phyloP scores from a whole-genome alignment of 2,888 invertebrate species.

The Lithodes maja region DNA sequence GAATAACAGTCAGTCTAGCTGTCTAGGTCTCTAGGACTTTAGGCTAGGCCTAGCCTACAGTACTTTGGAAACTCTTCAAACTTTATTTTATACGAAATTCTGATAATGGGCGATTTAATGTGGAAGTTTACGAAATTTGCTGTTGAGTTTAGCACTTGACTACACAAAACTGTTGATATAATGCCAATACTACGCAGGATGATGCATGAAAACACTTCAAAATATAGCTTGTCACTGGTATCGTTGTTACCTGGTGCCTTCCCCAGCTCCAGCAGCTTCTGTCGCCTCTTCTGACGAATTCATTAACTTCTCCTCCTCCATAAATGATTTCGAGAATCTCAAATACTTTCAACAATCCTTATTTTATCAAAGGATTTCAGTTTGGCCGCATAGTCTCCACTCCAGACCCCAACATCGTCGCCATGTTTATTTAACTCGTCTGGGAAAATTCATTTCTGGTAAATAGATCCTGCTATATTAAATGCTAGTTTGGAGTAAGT shows the following conservation, averaged over 20 bases:
- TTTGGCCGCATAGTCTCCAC: constrained; percentile 1
- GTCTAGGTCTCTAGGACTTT: too few relatives aligned
- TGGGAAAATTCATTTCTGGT: constrained; percentile 37
- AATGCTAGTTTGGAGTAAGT: neutral
- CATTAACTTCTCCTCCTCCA: constrained; percentile 50
- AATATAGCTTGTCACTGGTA: neutral
- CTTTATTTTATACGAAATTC: too few relatives aligned
- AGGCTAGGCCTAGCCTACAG: too few relatives aligned
- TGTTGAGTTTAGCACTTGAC: too few relatives aligned
- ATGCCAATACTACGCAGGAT: neutral
- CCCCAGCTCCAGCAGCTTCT: constrained; percentile 46
- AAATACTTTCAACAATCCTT: neutral
- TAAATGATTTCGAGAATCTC: neutral
- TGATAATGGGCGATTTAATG: too few relatives aligned
- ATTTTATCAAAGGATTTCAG: neutral
- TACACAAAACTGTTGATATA: too few relatives aligned
- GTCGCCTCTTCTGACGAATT: constrained; percentile 51
- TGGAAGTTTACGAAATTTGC: too few relatives aligned
- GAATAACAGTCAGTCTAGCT: too few relatives aligned
- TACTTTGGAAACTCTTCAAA: too few relatives aligned
- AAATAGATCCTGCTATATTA: neutral
- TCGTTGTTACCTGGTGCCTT: constrained; percentile 50
- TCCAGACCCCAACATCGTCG: constrained; percentile 32
- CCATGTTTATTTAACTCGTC: constrained; percentile 57
- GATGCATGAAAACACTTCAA: neutral